phyloP scores from a whole-genome alignment of 2,888 invertebrate species.

The Mylabris sibirica region DNA sequence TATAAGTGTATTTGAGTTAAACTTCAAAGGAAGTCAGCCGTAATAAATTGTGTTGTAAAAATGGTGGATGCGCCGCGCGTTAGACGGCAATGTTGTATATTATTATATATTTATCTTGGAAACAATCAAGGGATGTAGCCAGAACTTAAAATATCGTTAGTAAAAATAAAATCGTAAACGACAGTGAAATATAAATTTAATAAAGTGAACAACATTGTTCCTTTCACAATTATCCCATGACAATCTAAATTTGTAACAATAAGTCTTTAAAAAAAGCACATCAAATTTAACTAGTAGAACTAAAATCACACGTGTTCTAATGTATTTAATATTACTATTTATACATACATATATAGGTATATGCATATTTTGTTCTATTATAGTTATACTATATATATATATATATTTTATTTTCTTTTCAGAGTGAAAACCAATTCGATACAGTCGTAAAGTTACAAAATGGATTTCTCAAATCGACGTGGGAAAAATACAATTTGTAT shows the following conservation, averaged over 20 bases:
- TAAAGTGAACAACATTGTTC: background rate
- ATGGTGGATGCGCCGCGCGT: background rate
- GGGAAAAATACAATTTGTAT: background rate
- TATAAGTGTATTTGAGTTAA: background rate
- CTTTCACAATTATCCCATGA: constrained; percentile 5
- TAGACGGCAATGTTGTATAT: too few relatives aligned
- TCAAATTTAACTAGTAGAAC: constrained; percentile 1
- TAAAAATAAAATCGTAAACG: too few relatives aligned
- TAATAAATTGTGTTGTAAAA: background rate
- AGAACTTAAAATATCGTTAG: too few relatives aligned
- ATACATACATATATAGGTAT: background rate
- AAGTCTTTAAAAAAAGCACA: background rate
- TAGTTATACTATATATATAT: background rate
- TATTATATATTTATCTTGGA: too few relatives aligned
- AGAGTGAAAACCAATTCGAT: constrained; percentile 10
- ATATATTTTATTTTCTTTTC: constrained; percentile 6
- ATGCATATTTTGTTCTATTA: constrained; percentile 10
- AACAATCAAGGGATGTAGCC: too few relatives aligned
- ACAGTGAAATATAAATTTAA: background rate
- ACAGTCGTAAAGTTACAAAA: constrained; percentile 11
- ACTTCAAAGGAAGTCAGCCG: background rate
- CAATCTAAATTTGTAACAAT: constrained; percentile 12
- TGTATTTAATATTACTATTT: background rate
- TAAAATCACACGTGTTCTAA: constrained; percentile 3
- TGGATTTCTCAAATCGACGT: constrained; percentile 7